phyloP scores from a whole-genome alignment of 2,797 vertebrate genomes.

The Todus mexicanus region DNA sequence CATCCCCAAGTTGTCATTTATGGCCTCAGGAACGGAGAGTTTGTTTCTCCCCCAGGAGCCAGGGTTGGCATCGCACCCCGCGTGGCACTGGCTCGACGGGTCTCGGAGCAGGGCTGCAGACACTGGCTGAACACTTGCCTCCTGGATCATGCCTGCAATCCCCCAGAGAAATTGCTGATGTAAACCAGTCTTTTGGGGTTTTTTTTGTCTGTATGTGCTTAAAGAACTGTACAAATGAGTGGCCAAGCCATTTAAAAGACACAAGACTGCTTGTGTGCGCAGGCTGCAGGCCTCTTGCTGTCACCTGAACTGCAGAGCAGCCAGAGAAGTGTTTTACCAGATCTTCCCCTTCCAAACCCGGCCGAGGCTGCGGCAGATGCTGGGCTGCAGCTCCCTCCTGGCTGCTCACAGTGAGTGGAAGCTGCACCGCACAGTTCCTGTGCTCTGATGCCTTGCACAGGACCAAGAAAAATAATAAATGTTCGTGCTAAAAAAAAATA shows the following conservation, averaged over 20 bases:
- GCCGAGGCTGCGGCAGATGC: neutral
- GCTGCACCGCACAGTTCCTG: neutral
- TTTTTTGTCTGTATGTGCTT: neutral
- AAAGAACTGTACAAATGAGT: neutral
- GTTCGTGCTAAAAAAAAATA: neutral
- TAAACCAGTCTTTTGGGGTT: neutral
- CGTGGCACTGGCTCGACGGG: accelerated
- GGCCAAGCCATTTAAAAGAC: neutral
- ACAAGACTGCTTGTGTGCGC: neutral
- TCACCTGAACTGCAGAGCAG: neutral
- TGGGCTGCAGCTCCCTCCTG: neutral
- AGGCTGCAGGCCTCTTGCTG: neutral
- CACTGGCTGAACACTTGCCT: neutral
- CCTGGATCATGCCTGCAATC: neutral
- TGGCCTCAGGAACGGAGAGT: neutral
- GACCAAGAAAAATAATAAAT: neutral
- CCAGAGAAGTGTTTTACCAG: neutral
- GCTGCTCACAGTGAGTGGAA: neutral
- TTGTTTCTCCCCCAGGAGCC: neutral
- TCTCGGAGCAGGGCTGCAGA: neutral
- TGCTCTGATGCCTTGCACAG: neutral
- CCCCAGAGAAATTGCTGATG: neutral
- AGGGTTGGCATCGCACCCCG: neutral
- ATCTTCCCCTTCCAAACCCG: neutral
- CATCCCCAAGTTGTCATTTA: neutral